phyloP scores from a whole-genome alignment of 2,113 vertebrate genomes.

The Vidua macroura region DNA sequence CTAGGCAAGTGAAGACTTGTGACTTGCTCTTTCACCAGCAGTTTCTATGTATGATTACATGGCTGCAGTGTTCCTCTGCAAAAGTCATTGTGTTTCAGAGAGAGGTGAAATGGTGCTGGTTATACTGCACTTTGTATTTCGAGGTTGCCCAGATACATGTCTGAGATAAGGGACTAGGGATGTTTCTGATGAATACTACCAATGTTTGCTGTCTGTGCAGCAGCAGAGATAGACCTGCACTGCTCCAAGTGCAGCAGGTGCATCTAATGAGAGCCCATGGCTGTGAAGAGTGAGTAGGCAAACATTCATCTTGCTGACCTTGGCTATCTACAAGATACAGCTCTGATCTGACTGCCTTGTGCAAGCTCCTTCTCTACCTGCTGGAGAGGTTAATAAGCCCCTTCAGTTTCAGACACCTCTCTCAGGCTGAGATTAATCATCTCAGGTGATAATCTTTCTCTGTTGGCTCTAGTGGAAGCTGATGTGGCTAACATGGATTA shows the following conservation, averaged over 20 bases:
- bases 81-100: neutral
- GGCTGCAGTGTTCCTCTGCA: neutral
- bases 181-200: neutral
- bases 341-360: neutral
- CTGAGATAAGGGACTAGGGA: neutral
- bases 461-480: neutral
- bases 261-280: neutral
- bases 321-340: neutral
- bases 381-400: neutral
- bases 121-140: neutral
- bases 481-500: neutral
- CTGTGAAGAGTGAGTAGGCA: neutral
- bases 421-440: neutral
- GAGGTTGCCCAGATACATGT: neutral
- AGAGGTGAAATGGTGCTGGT: neutral
- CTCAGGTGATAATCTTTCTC: neutral
- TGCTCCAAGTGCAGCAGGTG: neutral
- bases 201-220: neutral
- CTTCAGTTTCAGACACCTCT: neutral
- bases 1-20: neutral
- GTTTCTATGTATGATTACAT: neutral
- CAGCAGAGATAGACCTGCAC: neutral
- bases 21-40: neutral
- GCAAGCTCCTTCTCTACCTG: neutral
- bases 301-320: conserved; percentile 13